Base-by-base conservation (phyloP, 2,797 vertebrate genomes). In the Melanogrammus aeglefinus region DNA sequence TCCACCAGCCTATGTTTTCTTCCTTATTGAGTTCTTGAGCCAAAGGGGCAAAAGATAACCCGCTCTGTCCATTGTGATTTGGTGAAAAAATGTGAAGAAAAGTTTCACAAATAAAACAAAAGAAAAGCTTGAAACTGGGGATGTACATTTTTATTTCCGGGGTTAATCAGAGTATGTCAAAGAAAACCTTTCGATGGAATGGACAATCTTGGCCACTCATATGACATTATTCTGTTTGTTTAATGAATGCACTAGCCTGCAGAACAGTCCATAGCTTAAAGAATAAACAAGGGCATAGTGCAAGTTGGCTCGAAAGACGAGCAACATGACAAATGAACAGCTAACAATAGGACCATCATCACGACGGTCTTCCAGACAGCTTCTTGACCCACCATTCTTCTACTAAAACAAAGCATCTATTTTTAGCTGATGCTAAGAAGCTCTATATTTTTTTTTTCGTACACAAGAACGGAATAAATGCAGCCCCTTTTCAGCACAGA, bases 1-100 rank as follows among this genome's bases (percentile, higher is more conserved):
- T 27, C n/a, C 14, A 24, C 7, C 10, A 69, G 9, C n/a, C 63
- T 27, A 9, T 27, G 4, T 27, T 24, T n/a, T 12, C 4, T 14
- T 76, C 38, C 33, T 35, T 44, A 77, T 31, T 74, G 72, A 75
- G 85, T 9, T 86, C 78, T 73, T 35, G 16, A 38, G 74, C 79
- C 47, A 33, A 31, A 27, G 74, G 81, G 35, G 7, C 33, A 14
- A 73, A 31, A 9, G 72, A 70, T 80, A 74, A 78, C 76, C 73
- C 73, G 74, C 13, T 57, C 57, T 82, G 78, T 82, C 80, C 38
- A 70, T 71, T 84, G 77, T 41, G 16, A 75, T 79, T 63, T 35
- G 51, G 21, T 74, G 38, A 74, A 36, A 41, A 29, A 2, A 29
- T 27, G 24, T 24, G 39, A 57, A 31, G 29, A n/a, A 80, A 77